A percentile compares a stretch with the other conserved stretches of the same genome.
Evolutionary conservation across 2,888 invertebrate genomes (phyloP).

Genomic region (Clunio marinus): DNA sequence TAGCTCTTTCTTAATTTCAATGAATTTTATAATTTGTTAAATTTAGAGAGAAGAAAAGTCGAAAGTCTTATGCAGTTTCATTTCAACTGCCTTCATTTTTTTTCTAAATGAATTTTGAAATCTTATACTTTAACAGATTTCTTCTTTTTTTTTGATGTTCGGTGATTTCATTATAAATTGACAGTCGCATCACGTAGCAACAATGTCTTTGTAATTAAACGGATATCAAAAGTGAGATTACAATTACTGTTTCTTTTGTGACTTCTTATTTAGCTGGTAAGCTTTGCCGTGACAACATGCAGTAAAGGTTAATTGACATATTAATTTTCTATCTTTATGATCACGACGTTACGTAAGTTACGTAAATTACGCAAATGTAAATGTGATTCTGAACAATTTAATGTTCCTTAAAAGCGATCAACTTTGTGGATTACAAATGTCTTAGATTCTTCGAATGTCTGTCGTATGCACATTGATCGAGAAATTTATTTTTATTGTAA

Average conservation of each 20-base stretch:
- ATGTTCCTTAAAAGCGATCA: neutral
- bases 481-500: constrained; percentile 11
- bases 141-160: neutral
- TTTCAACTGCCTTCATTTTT: too few species aligned
- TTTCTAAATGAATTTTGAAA: neutral
- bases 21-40: constrained; percentile 12
- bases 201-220: neutral
- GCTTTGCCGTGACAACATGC: neutral
- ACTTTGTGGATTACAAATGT: neutral
- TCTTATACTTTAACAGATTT: neutral
- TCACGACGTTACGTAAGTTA: neutral
- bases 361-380: constrained; percentile 7
- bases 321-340: constrained; percentile 14
- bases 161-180: neutral
- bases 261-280: neutral
- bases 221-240: constrained; percentile 12
- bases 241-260: neutral
- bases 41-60: neutral
- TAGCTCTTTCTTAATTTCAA: neutral
- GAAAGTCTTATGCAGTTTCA: constrained; percentile 12
- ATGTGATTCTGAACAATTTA: neutral
- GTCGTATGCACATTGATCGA: neutral
- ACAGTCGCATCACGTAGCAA: neutral
- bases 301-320: constrained; percentile 23
- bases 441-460: neutral